These are phyloP conservation scores for Xestia rhomboidea DNA, from an alignment of 2,888 invertebrate species.

Conservation along the genomic window DNA sequence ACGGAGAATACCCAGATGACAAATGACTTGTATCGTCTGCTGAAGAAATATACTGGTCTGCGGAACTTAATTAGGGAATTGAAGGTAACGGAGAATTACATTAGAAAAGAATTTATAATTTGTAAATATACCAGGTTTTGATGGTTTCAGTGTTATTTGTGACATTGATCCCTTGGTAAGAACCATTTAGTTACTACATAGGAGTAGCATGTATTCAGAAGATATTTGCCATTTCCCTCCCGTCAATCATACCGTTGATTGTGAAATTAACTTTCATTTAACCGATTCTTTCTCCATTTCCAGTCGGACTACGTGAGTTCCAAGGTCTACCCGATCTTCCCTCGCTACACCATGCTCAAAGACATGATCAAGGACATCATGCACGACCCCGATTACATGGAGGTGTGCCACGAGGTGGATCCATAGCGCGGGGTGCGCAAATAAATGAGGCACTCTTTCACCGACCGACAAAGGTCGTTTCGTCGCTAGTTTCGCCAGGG, in stretches of 20 bases:
- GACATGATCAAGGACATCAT: slow-evolving; percentile 99
- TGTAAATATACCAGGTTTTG: neutral
- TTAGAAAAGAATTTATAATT: neutral
- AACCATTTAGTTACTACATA: neutral
- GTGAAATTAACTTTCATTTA: neutral
- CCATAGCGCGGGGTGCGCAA: slow-evolving; percentile 92
- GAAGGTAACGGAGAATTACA: slow-evolving; percentile 91
- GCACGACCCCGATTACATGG: slow-evolving; percentile 99
- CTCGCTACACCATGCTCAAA: slow-evolving; percentile 98
- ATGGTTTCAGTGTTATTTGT: neutral
- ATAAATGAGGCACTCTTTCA: slow-evolving; percentile 88
- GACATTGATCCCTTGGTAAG: neutral
- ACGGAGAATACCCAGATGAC: slow-evolving; percentile 98
- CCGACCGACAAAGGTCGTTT: slow-evolving; percentile 86
- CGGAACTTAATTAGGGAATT: slow-evolving; percentile 96
- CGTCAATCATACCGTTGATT: neutral
- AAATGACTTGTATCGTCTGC: slow-evolving; percentile 96
- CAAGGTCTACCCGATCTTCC: slow-evolving; percentile 98
- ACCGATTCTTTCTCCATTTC: slow-evolving; percentile 69
- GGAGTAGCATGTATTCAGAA: neutral
- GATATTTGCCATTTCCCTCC: neutral
- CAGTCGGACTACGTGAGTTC: slow-evolving; percentile 97
- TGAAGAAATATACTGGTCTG: slow-evolving; percentile 97
- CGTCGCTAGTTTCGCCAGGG: slow-evolving; percentile 81
- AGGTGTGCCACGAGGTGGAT: slow-evolving; percentile 97